Conservation (phyloP, 2,113 vertebrate genomes). For the Chlorodrepanis virens region DNA sequence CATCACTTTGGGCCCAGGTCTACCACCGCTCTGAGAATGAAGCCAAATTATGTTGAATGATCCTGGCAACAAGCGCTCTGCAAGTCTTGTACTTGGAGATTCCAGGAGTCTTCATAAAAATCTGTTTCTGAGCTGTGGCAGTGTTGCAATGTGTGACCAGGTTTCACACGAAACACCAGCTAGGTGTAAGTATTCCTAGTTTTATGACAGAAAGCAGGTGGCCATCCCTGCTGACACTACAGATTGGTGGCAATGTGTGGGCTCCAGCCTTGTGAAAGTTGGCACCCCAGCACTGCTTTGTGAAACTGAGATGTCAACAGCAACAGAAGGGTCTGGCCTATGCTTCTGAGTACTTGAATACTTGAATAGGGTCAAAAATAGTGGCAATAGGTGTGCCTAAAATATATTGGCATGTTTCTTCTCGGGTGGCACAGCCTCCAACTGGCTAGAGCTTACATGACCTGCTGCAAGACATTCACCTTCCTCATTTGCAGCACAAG, state of each 20-base stretch:
- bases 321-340: neutral
- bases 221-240: neutral
- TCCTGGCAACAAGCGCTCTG: rapidly evolving
- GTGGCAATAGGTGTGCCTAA: neutral
- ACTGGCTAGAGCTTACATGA: rapidly evolving
- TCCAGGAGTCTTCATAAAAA: neutral
- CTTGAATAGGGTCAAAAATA: neutral
- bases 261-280: neutral
- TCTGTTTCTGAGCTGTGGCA: neutral
- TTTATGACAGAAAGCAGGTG: neutral
- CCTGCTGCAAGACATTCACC: neutral
- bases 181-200: neutral
- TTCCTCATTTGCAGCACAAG: neutral
- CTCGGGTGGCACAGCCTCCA: rapidly evolving
- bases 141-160: neutral
- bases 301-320: neutral
- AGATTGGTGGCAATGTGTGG: neutral
- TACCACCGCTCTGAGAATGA: neutral
- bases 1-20: neutral
- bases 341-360: neutral
- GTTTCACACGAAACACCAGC: neutral
- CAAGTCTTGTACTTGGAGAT: neutral
- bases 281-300: neutral
- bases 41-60: neutral
- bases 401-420: neutral